Evolutionary conservation across 2,113 vertebrate species (phyloP), one percentile per base, ranked within the genome.

Genomic region (Sceloporus undulatus): DNA sequence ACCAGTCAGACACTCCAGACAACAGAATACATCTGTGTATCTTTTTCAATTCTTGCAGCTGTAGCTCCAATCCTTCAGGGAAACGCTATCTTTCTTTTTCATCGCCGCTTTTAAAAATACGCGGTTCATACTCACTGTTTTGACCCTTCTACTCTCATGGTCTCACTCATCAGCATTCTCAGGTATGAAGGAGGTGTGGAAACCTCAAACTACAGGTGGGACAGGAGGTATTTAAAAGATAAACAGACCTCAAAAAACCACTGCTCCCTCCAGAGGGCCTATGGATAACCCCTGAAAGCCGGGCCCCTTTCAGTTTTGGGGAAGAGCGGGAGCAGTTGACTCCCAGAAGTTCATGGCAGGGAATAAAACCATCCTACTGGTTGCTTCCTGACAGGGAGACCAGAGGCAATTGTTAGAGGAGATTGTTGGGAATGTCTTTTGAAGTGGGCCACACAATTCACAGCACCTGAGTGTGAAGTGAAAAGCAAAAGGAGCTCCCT

Each of bases 121-220:
- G 19, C 83, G 38, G 9, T 34, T 74, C 66, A 89, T 85, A 80
- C 88, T 80, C 54, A 89, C 88, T 74, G 76, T 85, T 89, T 62
- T 9, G 56, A 73, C 18, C 38, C 9, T 48, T 80, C 79, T 85
- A 85, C n/a, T 65, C 79, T 5, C 21, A 29, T 0, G 14, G 42
- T 9, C 29, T 13, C 52, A 4, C 25, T 34, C 68, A 70, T 89
- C 71, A 52, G 59, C 29, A 18, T 21, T 2, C 78, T 38, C 29
- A 9, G 78, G 65, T n/a, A 6, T 2, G 85, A 48, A 42, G 79
- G 68, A 81, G 10, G 19, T 16, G 7, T 1, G 48, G 34, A 14
- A 76, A 66, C 16, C 70, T 54, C 78, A 34, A 81, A 52, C 54
- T 74, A 56, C 84, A 79, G 56, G 40, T 76, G 73, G 66, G 84